These are phyloP conservation scores for Eueides isabella DNA, from an alignment of 1,140 invertebrate genomes.

Conservation along the genomic window DNA sequence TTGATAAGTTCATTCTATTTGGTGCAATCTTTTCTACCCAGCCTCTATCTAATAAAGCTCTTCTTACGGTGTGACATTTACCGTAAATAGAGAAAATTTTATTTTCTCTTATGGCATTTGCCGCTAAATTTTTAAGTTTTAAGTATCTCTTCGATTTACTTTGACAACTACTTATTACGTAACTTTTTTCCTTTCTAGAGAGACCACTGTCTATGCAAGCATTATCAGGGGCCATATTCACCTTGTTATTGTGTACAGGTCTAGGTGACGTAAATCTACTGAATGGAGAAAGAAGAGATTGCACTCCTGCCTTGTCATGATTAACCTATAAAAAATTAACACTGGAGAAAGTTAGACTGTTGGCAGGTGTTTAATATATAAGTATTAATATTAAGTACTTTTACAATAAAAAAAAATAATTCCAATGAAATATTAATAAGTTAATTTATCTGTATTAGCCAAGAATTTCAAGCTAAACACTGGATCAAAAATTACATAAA, in stretches of 20 bases:
- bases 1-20: slow-evolving; percentile 61
- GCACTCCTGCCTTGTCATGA: slow-evolving; percentile 47
- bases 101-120: slow-evolving; percentile 58
- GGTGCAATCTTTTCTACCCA: slow-evolving; percentile 84
- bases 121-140: slow-evolving; percentile 61
- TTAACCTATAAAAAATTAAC: slow-evolving; percentile 40
- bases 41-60: slow-evolving; percentile 82
- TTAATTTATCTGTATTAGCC: no score
- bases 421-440: no score
- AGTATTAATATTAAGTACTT: no score
- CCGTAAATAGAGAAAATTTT: slow-evolving; percentile 78
- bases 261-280: slow-evolving; percentile 42
- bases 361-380: background rate
- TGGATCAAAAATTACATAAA: no score
- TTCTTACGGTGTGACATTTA: slow-evolving; percentile 71
- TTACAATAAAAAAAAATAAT: no score
- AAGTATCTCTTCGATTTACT: slow-evolving; percentile 52
- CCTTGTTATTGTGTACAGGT: slow-evolving; percentile 21
- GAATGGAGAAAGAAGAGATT: slow-evolving; percentile 53
- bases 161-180: slow-evolving; percentile 64
- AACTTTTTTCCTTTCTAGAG: slow-evolving; percentile 64
- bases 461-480: no score
- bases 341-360: no score
- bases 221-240: slow-evolving; percentile 37
- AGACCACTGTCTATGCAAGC: slow-evolving; percentile 48